A percentile compares a stretch with the other conserved stretches of the same genome.
Conservation (phyloP, 2,888 invertebrate genomes). For the Patella ulyssiponensis region DNA sequence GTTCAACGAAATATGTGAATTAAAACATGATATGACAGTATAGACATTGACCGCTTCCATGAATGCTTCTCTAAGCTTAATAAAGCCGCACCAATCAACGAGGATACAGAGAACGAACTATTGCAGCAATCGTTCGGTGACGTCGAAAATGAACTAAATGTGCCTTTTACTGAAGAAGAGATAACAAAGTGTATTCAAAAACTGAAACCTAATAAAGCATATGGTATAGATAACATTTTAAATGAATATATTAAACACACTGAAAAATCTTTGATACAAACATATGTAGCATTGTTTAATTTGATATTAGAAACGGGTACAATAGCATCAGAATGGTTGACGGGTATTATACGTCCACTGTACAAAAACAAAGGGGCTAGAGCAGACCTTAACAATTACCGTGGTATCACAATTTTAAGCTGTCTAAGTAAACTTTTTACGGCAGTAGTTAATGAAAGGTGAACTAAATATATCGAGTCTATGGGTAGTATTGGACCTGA, state of each 20-base stretch:
- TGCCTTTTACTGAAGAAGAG: slow-evolving; percentile 17
- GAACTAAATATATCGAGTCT: neutral
- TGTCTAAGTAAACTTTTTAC: slow-evolving; percentile 5
- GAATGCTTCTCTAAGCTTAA: no score
- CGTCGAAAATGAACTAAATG: no score
- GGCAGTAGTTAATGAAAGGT: neutral
- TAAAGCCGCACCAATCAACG: no score
- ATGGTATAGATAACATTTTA: slow-evolving; percentile 18
- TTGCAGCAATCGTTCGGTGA: no score
- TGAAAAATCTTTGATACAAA: neutral
- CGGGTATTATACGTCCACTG: slow-evolving; percentile 11
- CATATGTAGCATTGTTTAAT: slow-evolving; percentile 21
- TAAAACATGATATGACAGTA: neutral
- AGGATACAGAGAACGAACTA: no score
- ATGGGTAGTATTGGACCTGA: neutral
- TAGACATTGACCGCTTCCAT: no score
- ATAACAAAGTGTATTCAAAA: slow-evolving; percentile 6
- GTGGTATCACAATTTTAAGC: slow-evolving; percentile 20
- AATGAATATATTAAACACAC: slow-evolving; percentile 23
- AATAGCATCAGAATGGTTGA: slow-evolving; percentile 15
- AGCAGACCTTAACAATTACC: slow-evolving; percentile 15
- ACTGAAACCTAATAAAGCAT: slow-evolving; percentile 19
- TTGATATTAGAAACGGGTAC: slow-evolving; percentile 20
- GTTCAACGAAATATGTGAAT: neutral
- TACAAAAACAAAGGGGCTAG: slow-evolving; percentile 23